These are phyloP conservation scores for Temnopleurus reevesii DNA, from an alignment of 53 echinoderm and acorn worm species.

Conservation along the genomic window DNA sequence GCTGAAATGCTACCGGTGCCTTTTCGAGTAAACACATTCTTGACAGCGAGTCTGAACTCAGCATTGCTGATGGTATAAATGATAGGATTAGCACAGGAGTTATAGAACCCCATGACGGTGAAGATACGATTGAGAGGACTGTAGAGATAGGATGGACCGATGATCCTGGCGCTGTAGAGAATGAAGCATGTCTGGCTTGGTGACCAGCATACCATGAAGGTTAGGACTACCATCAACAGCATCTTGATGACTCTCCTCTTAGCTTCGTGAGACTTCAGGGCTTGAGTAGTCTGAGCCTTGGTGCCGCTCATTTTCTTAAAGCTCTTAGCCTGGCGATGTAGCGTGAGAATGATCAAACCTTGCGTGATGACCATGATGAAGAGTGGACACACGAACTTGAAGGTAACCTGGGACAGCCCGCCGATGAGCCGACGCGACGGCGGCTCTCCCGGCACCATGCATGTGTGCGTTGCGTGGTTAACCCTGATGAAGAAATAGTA, in stretches of 20 bases:
- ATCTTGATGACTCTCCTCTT: not conserved
- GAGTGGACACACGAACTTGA: not conserved
- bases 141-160: not conserved
- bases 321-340: not conserved
- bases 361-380: slow-evolving; percentile 8
- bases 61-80: not conserved
- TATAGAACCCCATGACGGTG: slow-evolving; percentile 28
- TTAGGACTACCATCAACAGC: not conserved
- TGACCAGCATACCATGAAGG: slow-evolving; percentile 62
- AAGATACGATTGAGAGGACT: not conserved
- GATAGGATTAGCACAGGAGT: slow-evolving; percentile 47
- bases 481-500: not conserved
- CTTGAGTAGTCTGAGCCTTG: not conserved
- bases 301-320: not conserved
- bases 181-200: slow-evolving; percentile 32
- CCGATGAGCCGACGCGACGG: not conserved
- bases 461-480: not conserved
- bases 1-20: not conserved
- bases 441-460: not conserved
- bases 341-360: not conserved
- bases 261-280: not conserved
- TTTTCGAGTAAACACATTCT: slow-evolving; percentile 51
- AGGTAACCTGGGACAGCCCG: not conserved
- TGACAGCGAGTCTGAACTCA: not conserved
- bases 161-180: not conserved